Evolutionary conservation across 2,113 vertebrate genomes (phyloP).

Genomic region (Leucoraja erinaceus): DNA sequence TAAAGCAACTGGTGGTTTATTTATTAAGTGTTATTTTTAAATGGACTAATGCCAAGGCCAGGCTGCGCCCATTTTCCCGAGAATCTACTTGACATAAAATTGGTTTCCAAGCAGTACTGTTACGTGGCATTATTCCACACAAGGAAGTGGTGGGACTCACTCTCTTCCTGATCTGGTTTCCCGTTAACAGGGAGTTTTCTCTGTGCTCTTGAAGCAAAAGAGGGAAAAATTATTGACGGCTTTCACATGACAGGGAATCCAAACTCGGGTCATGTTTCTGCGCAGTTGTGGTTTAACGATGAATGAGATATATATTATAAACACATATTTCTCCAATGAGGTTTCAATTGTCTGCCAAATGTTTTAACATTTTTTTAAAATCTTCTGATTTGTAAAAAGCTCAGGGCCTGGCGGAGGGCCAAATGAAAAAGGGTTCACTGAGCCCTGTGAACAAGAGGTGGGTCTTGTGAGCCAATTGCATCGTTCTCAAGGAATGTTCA

Average conservation of each 20-base stretch:
- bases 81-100: slow-evolving; percentile 45
- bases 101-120: slow-evolving; percentile 42
- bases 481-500: slow-evolving; percentile 15
- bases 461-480: slow-evolving; percentile 39
- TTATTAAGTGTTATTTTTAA: slow-evolving; percentile 41
- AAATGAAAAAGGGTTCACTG: slow-evolving; percentile 53
- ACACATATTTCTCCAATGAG: slow-evolving; percentile 21
- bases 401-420: slow-evolving; percentile 46
- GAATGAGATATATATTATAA: slow-evolving; percentile 36
- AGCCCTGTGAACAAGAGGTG: slow-evolving; percentile 49
- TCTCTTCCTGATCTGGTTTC: slow-evolving; percentile 41
- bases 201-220: slow-evolving; percentile 19
- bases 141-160: slow-evolving; percentile 39
- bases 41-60: slow-evolving; percentile 39
- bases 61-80: slow-evolving; percentile 46
- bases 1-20: slow-evolving; percentile 43
- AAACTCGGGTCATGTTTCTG: slow-evolving; percentile 12
- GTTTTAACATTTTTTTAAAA: slow-evolving; percentile 28
- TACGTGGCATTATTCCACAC: slow-evolving; percentile 31
- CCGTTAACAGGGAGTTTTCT: slow-evolving; percentile 36
- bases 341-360: slow-evolving; percentile 26
- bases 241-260: slow-evolving; percentile 27
- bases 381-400: slow-evolving; percentile 39
- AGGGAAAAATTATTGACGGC: neutral
- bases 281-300: slow-evolving; percentile 37